Conservation (phyloP, 2,113 vertebrate genomes). For the Talpa occidentalis region DNA sequence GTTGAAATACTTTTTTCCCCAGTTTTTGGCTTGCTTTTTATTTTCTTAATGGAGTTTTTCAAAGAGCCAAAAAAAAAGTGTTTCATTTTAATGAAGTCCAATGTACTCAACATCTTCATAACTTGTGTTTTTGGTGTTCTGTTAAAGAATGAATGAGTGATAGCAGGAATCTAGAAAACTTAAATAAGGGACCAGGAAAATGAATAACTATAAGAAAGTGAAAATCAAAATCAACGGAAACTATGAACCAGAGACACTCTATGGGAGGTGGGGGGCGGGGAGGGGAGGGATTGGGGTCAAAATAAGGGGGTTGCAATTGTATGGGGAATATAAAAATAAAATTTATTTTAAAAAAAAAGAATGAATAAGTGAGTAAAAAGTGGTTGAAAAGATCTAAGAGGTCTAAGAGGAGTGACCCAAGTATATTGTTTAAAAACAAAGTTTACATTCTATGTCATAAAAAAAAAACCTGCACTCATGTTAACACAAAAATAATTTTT, state of each 20-base stretch:
- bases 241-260: too few relatives aligned
- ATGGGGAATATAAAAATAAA: too few relatives aligned
- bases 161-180: too few relatives aligned
- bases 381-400: neutral
- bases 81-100: constrained; percentile 27
- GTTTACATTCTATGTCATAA: constrained; percentile 12
- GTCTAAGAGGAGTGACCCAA: neutral
- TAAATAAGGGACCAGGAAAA: too few relatives aligned
- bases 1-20: neutral
- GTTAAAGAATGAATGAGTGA: neutral
- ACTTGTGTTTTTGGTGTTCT: neutral
- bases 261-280: too few relatives aligned
- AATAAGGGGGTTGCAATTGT: too few relatives aligned
- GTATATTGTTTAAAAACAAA: constrained; percentile 33
- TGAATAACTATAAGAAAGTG: too few relatives aligned
- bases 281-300: too few relatives aligned
- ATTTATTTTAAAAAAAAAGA: too few relatives aligned
- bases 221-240: too few relatives aligned
- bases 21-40: neutral
- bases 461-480: neutral
- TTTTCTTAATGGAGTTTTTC: neutral
- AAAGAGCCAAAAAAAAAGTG: neutral
- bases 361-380: neutral
- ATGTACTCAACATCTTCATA: neutral
- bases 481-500: constrained; percentile 42